Evolutionary conservation across 2,797 vertebrate genomes (phyloP), one percentile per base, ranked within the genome.

Genomic region (Chiropotes sagulatus): DNA sequence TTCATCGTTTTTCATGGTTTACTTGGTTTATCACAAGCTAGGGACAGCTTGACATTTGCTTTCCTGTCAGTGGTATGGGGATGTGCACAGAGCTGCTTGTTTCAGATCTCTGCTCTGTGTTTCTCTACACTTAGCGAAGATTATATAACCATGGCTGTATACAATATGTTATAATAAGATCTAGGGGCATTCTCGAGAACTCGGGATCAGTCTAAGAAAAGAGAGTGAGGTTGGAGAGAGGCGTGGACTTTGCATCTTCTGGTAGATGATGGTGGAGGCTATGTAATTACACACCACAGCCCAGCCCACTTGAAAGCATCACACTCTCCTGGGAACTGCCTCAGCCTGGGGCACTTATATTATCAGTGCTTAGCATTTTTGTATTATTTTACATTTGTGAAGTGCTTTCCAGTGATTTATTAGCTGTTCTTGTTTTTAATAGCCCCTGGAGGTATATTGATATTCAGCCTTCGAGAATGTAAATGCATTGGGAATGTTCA

Each of bases 391-490:
- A 96, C 87, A 97, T 98, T 96, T 98, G 96, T 93, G 96, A 92
- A 98, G 97, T 97, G 97, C 96, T 98, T 97, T 94, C 96, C 97
- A 95, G 76, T 97, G 97, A 97, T 97, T 98, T 98, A 98, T 97
- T 96, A 97, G 87, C 93, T 90, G 96, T 96, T 91, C 95, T 97
- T 96, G 85, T 96, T 97, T 97, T 98, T 96, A 97, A 98, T 96
- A 97, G 97, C 93, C 97, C 97, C 91, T 93, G 84, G 95, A 96
- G 97, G 96, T 96, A 97, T 90, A 80, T 85, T 97, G 97, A 95
- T 98, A 97, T 70, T 92, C 96, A 93, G 88, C 78, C 96, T 97
- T 98, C 93, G 97, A 97, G 96, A 98, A 98, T 79, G 86, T 84
- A 95, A 96, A 97, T 83, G 90, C 92, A 80, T n/a, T 80, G 90